Evolutionary conservation across 23 tunicate species (phyloP).

Genomic region (Diplosoma virens): DNA sequence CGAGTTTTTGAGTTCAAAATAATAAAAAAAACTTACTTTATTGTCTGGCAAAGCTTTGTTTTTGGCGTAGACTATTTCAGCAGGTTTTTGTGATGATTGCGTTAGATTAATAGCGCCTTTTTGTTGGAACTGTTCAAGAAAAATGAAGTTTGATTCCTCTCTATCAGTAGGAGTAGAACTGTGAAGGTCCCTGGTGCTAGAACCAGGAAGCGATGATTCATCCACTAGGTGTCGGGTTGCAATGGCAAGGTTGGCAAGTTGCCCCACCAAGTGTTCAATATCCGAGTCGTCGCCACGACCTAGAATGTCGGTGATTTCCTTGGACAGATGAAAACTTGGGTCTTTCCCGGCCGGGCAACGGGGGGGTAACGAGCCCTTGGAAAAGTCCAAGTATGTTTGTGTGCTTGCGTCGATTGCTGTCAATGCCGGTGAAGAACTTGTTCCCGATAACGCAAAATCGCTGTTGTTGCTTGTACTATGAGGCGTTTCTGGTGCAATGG

Average conservation of each 20-base stretch:
- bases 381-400: slow-evolving; percentile 13
- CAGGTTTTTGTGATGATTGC: too few species aligned
- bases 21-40: too few species aligned
- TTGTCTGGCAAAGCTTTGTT: too few species aligned
- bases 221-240: slow-evolving; percentile 42
- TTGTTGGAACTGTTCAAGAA: too few species aligned
- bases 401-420: slow-evolving; percentile 12
- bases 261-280: slow-evolving; percentile 23
- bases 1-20: too few species aligned
- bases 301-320: slow-evolving; percentile 7
- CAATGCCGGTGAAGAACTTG: background rate
- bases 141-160: too few species aligned
- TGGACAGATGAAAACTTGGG: too few species aligned
- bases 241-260: slow-evolving; percentile 24
- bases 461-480: background rate
- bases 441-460: slow-evolving; percentile 4
- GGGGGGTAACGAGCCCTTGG: too few species aligned
- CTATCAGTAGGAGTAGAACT: too few species aligned
- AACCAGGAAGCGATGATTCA: slow-evolving; percentile 6
- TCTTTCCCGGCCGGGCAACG: too few species aligned
- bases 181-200: background rate
- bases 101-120: too few species aligned
- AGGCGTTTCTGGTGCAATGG: background rate
- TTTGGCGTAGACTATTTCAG: too few species aligned
- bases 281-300: background rate